Conservation (phyloP, 1,140 invertebrate genomes). For the Tribolium castaneum region DNA sequence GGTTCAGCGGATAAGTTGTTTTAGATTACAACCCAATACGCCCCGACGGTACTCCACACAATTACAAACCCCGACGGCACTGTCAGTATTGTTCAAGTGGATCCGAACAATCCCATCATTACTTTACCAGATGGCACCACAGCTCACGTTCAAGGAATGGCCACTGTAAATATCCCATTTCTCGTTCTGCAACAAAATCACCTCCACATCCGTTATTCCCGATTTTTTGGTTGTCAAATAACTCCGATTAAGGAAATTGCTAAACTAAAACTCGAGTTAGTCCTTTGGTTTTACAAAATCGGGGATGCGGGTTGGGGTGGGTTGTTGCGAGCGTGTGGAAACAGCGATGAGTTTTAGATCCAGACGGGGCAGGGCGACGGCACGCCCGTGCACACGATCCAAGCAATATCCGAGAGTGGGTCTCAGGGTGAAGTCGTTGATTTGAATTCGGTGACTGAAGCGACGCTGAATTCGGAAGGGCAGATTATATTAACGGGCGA, state of each 20-base stretch:
- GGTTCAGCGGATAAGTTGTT: constrained; percentile 16
- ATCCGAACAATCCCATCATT: constrained; percentile 94
- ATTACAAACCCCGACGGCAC: constrained; percentile 97
- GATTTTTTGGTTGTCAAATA: no score
- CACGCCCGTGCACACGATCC: constrained; percentile 80
- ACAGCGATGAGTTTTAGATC: constrained; percentile 68
- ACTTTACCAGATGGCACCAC: constrained; percentile 96
- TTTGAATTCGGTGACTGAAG: constrained; percentile 88
- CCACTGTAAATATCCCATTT: constrained; percentile 73
- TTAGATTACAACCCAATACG: constrained; percentile 79
- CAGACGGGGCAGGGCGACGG: constrained; percentile 81
- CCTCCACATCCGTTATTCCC: no score
- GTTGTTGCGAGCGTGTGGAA: no score
- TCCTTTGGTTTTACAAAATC: no score
- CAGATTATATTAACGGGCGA: constrained; percentile 95
- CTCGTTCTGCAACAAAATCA: no score
- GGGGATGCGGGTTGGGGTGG: no score
- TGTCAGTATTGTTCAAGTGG: constrained; percentile 95
- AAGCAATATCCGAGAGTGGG: constrained; percentile 77
- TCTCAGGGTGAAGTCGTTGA: constrained; percentile 81
- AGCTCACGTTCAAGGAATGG: constrained; percentile 91
- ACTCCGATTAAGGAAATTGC: no score
- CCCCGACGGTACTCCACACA: constrained; percentile 92
- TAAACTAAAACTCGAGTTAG: no score
- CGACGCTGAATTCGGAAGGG: constrained; percentile 88